Evolutionary conservation across 2,113 vertebrate genomes (phyloP), one percentile per base, ranked within the genome.

Genomic region (Menura novaehollandiae): DNA sequence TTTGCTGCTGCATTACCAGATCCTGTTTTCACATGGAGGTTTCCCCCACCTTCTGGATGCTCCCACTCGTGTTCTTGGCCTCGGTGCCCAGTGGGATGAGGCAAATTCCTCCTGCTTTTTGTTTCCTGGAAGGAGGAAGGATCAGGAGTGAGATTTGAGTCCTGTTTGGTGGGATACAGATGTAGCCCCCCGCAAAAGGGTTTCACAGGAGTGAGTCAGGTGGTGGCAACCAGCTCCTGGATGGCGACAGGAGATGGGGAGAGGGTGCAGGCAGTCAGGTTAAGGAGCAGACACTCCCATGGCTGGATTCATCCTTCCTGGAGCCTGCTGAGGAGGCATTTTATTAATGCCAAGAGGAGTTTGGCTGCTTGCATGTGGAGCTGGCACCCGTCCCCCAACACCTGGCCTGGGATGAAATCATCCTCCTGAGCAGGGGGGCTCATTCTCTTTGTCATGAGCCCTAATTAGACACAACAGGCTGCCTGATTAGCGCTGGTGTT

Each of bases 371-470:
- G 72, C 6, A 1, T 71, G 64, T 4, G 46, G 66, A 88, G 82
- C 86, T 95, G 94, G 93, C 95, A 88, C 75, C 66, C 16, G 6
- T 88, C 35, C 88, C 78, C 85, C 86, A 88, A 43, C 91, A 91
- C 85, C 91, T 90, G 94, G 88, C n/a, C 78, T 21, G 4, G 12
- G 75, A 73, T 93, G 94, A 90, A 93, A 55, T 88, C 96, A 93
- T 75, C 33, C 12, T 58, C 56, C 93, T 63, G 81, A 46, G 20
- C 7, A 1, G 37, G 51, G 63, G 37, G 19, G 18, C 60, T 82
- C 85, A 89, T 60, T 91, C 78, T 62, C 71, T 82, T 69, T 51
- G 56, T 83, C 66, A 74, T 4, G 13, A 60, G 71, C 5, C 47
- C 62, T 93, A 79, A 88, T 93, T 39, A 93, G 82, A 37, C 82